phyloP scores from a whole-genome alignment of 2,888 invertebrate species.

The Patella depressa region DNA sequence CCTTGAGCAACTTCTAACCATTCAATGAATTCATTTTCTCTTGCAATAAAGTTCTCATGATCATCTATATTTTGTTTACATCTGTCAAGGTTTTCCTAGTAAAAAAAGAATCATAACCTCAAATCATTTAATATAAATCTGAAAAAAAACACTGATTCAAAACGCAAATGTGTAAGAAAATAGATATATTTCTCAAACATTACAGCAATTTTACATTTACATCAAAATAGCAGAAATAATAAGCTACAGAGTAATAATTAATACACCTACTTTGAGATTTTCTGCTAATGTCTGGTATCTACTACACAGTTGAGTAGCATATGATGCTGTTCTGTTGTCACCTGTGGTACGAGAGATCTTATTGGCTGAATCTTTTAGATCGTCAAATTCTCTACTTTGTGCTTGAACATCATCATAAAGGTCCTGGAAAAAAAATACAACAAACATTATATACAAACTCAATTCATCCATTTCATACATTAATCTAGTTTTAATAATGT shows the following conservation, averaged over 20 bases:
- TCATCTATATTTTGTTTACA: constrained; percentile 89
- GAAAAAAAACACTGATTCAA: neutral
- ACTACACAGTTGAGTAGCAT: constrained; percentile 82
- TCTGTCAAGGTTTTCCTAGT: constrained; percentile 82
- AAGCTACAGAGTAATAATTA: neutral
- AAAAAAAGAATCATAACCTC: constrained; percentile 11
- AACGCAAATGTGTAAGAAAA: neutral
- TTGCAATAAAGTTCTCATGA: constrained; percentile 84
- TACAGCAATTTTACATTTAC: neutral
- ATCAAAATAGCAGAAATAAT: neutral
- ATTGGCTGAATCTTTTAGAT: constrained; percentile 80
- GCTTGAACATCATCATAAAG: constrained; percentile 88
- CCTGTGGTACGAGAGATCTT: constrained; percentile 83
- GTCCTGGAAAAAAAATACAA: constrained; percentile 51
- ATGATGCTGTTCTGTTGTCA: constrained; percentile 86
- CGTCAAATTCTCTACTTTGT: constrained; percentile 84
- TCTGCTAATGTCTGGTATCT: constrained; percentile 77
- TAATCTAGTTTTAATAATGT: no score
- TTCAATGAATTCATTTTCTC: constrained; percentile 79
- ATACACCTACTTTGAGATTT: constrained; percentile 50
- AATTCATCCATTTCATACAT: no score
- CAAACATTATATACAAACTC: no score
- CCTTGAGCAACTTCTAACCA: constrained; percentile 83
- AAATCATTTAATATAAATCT: neutral
- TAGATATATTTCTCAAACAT: neutral